These are phyloP conservation scores for Diabrotica balteata DNA, from an alignment of 2,888 invertebrate species.

Conservation along the genomic window DNA sequence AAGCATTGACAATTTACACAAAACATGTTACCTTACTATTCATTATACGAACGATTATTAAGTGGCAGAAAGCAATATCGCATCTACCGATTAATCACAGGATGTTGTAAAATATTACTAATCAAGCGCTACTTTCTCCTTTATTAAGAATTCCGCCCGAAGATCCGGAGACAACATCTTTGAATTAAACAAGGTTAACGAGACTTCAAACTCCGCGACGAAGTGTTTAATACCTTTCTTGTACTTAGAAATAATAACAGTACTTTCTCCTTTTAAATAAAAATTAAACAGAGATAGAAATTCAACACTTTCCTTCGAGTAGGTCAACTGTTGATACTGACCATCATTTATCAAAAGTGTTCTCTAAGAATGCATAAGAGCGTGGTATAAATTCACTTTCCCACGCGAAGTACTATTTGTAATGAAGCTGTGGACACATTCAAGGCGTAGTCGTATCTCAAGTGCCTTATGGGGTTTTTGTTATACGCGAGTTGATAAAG, in stretches of 20 bases:
- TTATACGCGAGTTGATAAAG: too few relatives aligned
- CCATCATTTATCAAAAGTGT: conserved; percentile 4
- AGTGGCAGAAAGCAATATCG: too few relatives aligned
- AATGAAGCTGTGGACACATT: conserved; percentile 1
- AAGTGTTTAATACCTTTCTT: conserved; percentile 3
- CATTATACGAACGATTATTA: too few relatives aligned
- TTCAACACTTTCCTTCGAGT: background rate
- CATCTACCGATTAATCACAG: too few relatives aligned
- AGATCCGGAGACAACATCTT: background rate
- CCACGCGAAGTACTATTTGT: background rate
- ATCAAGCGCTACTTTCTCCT: background rate
- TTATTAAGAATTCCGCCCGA: conserved; percentile 2
- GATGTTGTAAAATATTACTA: too few relatives aligned
- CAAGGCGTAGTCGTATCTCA: background rate
- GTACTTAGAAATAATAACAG: background rate
- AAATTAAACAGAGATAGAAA: background rate
- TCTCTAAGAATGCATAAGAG: conserved; percentile 1
- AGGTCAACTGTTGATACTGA: conserved; percentile 2
- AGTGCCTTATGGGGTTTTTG: background rate
- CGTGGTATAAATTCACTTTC: background rate
- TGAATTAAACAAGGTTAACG: background rate
- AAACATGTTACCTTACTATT: too few relatives aligned
- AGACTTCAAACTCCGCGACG: background rate
- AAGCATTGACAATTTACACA: too few relatives aligned
- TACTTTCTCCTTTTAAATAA: conserved; percentile 5